These are phyloP conservation scores for Syrphus vitripennis DNA, from an alignment of 2,888 invertebrate genomes.

Conservation along the genomic window DNA sequence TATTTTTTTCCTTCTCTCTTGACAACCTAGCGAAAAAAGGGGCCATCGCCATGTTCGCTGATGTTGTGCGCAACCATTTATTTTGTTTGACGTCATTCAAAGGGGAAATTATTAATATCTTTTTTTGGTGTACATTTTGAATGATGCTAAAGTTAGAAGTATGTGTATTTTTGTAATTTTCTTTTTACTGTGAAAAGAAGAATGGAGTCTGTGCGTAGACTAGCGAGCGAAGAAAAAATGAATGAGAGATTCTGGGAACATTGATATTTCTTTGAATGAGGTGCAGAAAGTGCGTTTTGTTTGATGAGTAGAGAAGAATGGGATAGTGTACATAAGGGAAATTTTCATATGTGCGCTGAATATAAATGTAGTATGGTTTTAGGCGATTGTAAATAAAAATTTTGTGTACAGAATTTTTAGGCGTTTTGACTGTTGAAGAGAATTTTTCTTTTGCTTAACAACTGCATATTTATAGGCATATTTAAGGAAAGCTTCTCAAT, in stretches of 20 bases:
- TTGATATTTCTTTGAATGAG: background rate
- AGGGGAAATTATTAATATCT: constrained; percentile 49
- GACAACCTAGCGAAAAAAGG: constrained; percentile 48
- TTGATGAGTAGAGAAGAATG: background rate
- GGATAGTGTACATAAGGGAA: background rate
- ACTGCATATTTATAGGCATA: too few relatives aligned
- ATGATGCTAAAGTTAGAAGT: background rate
- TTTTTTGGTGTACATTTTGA: constrained; percentile 26
- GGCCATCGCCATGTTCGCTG: background rate
- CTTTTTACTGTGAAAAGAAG: background rate
- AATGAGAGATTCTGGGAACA: constrained; percentile 13
- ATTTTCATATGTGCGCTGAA: background rate
- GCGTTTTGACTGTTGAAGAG: too few relatives aligned
- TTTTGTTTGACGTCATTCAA: constrained; percentile 65
- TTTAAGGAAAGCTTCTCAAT: too few relatives aligned
- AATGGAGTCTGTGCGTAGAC: constrained; percentile 20
- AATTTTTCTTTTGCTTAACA: too few relatives aligned
- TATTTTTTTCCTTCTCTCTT: background rate
- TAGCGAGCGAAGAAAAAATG: background rate
- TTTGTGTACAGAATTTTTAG: background rate
- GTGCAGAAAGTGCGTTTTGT: background rate
- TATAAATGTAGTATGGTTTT: background rate
- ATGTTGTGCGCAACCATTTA: constrained; percentile 46
- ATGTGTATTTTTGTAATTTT: background rate
- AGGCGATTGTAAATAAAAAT: background rate